A percentile compares a stretch with the other conserved stretches of the same genome.
Evolutionary conservation across 1,140 invertebrate species (phyloP).

Genomic region (Euwallacea similis): DNA sequence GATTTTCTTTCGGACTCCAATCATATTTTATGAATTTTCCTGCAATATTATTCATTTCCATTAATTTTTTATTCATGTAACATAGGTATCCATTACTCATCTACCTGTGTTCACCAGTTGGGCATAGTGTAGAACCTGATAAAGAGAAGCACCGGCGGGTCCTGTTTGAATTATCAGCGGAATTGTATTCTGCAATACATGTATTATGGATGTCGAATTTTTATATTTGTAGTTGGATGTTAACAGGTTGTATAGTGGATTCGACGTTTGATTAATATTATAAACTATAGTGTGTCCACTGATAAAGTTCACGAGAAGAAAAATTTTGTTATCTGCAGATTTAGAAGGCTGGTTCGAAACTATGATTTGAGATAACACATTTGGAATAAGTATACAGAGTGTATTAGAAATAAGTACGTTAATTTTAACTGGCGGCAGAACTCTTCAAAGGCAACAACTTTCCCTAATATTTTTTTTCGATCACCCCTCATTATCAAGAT

Average conservation of each 20-base stretch:
- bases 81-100: background rate
- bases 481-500: too few relatives aligned
- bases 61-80: slow-evolving; percentile 3
- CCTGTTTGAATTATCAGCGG: background rate
- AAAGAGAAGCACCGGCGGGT: slow-evolving; percentile 23
- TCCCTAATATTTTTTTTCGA: too few relatives aligned
- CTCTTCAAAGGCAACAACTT: too few relatives aligned
- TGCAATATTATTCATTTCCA: slow-evolving; percentile 14
- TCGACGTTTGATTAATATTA: too few relatives aligned
- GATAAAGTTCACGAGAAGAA: too few relatives aligned
- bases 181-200: slow-evolving; percentile 15
- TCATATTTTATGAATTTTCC: slow-evolving; percentile 66
- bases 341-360: too few relatives aligned
- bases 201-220: background rate
- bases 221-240: background rate
- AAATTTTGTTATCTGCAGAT: too few relatives aligned
- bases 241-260: background rate
- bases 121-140: slow-evolving; percentile 25
- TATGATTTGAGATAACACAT: too few relatives aligned
- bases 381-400: too few relatives aligned
- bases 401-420: too few relatives aligned
- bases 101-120: slow-evolving; percentile 23
- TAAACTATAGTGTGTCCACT: too few relatives aligned
- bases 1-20: slow-evolving; percentile 57
- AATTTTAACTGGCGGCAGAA: too few relatives aligned